Conservation (phyloP, 2,797 vertebrate species). For the Margarornis squamiger region DNA sequence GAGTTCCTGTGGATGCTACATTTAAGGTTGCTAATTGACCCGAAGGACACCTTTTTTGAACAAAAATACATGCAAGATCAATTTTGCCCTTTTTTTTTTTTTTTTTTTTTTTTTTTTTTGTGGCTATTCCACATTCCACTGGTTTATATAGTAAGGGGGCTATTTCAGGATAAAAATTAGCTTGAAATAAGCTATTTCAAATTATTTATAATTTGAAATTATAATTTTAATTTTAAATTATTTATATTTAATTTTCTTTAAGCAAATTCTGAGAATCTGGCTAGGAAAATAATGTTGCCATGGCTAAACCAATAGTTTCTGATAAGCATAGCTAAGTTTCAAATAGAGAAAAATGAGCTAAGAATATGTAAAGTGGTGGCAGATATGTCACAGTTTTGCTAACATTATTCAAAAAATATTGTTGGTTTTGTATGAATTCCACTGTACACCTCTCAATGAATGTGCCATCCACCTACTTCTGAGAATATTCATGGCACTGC, state of each 20-base stretch:
- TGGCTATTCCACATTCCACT: background rate
- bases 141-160: background rate
- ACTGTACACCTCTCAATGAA: constrained; percentile 5
- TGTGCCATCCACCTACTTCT: constrained; percentile 2
- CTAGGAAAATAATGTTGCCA: background rate
- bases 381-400: constrained; percentile 22
- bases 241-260: too few relatives aligned
- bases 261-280: background rate
- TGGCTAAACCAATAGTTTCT: background rate
- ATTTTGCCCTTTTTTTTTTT: background rate
- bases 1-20: constrained; percentile 30
- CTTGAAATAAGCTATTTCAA: too few relatives aligned
- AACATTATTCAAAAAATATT: constrained; percentile 5
- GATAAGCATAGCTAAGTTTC: background rate
- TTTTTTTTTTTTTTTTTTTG: background rate
- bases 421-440: background rate
- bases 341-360: constrained; percentile 19
- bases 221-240: too few relatives aligned
- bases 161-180: constrained; percentile 18
- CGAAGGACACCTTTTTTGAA: constrained; percentile 17
- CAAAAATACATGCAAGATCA: background rate
- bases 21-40: constrained; percentile 35
- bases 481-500: constrained; percentile 9
- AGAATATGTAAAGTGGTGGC: constrained; percentile 28
- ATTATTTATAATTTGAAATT: too few relatives aligned